Conservation (phyloP, 1,140 invertebrate species). For the Drosophila ogumai region DNA sequence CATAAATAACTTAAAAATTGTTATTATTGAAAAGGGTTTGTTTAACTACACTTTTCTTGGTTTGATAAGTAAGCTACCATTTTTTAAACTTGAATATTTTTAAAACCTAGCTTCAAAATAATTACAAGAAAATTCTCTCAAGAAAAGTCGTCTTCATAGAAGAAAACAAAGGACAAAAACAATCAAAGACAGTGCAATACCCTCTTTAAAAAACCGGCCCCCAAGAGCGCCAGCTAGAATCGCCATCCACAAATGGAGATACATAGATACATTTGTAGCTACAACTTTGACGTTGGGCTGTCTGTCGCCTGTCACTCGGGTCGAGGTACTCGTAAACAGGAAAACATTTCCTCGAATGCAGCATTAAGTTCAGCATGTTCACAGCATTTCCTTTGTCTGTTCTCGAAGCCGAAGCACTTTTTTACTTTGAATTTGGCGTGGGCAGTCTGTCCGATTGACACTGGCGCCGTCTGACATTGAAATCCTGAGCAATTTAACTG, state of each 20-base stretch:
- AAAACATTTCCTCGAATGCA: constrained; percentile 62
- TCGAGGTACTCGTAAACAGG: constrained; percentile 59
- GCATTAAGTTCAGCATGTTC: constrained; percentile 46
- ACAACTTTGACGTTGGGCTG: constrained; percentile 70
- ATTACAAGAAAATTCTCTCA: not conserved
- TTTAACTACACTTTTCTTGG: too few relatives aligned
- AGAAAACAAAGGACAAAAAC: not conserved
- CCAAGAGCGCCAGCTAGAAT: constrained; percentile 52
- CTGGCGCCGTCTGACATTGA: constrained; percentile 70
- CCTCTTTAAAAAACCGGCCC: constrained; percentile 60
- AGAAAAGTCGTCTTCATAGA: not conserved
- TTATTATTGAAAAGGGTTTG: too few relatives aligned
- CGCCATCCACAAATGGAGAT: constrained; percentile 54
- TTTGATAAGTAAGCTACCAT: too few relatives aligned
- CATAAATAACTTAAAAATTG: too few relatives aligned
- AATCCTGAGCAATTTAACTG: constrained; percentile 60
- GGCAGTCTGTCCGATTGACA: constrained; percentile 43
- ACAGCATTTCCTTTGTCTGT: constrained; percentile 48
- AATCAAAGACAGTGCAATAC: constrained; percentile 12
- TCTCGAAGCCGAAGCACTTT: constrained; percentile 21
- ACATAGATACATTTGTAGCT: constrained; percentile 77
- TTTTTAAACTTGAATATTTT: not conserved
- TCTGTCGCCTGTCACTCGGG: constrained; percentile 63
- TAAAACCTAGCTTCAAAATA: not conserved
- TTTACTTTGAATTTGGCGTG: constrained; percentile 22